Conservation (phyloP, 2,113 vertebrate genomes). For the Bos javanicus region DNA sequence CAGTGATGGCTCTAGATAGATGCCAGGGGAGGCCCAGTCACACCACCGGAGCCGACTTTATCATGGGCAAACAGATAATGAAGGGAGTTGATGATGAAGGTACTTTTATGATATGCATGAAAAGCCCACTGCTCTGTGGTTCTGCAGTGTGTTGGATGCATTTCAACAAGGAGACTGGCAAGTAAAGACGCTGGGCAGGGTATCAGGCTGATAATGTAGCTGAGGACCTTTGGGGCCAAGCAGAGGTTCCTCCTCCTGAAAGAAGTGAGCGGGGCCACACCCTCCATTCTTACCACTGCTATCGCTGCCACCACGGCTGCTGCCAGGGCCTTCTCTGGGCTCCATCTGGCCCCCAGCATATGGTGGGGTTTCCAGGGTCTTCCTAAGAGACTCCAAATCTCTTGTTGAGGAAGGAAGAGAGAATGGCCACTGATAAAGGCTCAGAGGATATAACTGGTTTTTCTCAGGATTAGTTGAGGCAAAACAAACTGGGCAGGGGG, state of each 20-base stretch:
- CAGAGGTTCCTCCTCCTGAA: not conserved
- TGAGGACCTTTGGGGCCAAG: not conserved
- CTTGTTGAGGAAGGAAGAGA: not conserved
- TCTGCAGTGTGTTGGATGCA: not conserved
- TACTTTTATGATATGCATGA: constrained; percentile 38
- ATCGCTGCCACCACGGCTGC: not conserved
- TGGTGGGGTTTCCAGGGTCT: not conserved
- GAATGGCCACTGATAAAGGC: not conserved
- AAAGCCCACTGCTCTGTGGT: not conserved
- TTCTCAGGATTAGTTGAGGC: not conserved
- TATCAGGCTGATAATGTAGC: not conserved
- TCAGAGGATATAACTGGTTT: not conserved
- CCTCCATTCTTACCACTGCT: not conserved
- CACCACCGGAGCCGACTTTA: constrained; percentile 17
- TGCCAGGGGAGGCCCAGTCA: not conserved
- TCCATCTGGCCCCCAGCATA: accelerated
- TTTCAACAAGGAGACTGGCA: not conserved
- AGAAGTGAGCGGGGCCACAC: not conserved
- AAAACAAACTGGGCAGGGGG: not conserved
- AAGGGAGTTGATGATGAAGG: constrained; percentile 56
- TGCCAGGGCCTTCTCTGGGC: not conserved
- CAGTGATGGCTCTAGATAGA: not conserved
- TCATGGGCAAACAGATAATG: constrained; percentile 62
- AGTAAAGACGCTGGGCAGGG: not conserved
- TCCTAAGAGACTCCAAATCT: not conserved